Conservation (phyloP, 2,113 vertebrate genomes). For the Gambusia affinis region DNA sequence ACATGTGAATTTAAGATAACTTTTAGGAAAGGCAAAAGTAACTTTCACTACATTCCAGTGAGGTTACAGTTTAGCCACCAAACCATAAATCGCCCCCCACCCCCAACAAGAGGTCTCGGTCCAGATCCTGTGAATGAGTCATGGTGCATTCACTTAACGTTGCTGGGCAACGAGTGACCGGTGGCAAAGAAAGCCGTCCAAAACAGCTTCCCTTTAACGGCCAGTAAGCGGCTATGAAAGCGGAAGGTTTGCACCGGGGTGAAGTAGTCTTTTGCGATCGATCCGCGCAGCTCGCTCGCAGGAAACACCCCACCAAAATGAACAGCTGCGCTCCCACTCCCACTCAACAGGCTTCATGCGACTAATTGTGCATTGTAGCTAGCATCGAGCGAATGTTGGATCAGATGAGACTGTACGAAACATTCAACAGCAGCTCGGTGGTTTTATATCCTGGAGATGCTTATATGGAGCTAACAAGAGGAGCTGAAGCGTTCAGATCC, state of each 20-base stretch:
- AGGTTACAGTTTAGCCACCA: slow-evolving; percentile 19
- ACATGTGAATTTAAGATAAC: not conserved
- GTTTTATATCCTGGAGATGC: not conserved
- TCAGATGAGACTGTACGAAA: not conserved
- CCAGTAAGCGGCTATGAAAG: slow-evolving; percentile 59
- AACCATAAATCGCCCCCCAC: slow-evolving; percentile 46
- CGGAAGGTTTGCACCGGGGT: slow-evolving; percentile 19
- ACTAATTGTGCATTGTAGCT: not conserved
- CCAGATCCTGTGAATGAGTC: slow-evolving; percentile 70
- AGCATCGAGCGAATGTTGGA: not conserved
- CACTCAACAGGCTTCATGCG: slow-evolving; percentile 12
- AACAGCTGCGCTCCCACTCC: slow-evolving; percentile 63
- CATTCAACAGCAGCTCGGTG: not conserved
- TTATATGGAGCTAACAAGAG: not conserved
- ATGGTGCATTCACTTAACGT: slow-evolving; percentile 62
- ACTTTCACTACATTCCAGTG: slow-evolving; percentile 12
- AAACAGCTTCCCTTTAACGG: slow-evolving; percentile 60
- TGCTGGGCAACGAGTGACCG: slow-evolving; percentile 59
- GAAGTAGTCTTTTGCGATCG: slow-evolving; percentile 50
- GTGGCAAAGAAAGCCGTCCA: slow-evolving; percentile 52
- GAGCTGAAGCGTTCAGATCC: slow-evolving; percentile 11
- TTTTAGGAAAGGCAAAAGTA: not conserved
- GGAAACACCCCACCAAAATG: slow-evolving; percentile 56
- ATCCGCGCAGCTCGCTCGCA: slow-evolving; percentile 37
- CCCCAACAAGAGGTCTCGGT: slow-evolving; percentile 37